Percentiles rank a stretch among this genome's conserved stretches.
Evolutionary conservation across 1,140 invertebrate genomes (phyloP).

Genomic region (Dermatophagoides farinae): DNA sequence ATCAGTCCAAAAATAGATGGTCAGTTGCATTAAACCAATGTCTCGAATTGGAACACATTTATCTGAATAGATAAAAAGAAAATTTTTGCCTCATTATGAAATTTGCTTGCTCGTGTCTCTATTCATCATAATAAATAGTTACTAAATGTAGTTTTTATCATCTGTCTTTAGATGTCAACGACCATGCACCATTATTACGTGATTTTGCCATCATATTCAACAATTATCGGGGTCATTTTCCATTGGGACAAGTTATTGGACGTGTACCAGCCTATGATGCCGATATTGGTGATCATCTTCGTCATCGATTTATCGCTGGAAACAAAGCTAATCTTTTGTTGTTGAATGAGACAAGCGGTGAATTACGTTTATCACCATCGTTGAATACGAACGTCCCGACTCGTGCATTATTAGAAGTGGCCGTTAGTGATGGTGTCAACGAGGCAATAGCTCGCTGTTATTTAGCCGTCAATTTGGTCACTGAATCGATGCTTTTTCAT

Average conservation of each 20-base stretch:
- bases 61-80: too few species aligned
- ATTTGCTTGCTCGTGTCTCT: not conserved
- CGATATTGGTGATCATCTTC: constrained; percentile 50
- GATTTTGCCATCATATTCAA: constrained; percentile 89
- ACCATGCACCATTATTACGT: constrained; percentile 64
- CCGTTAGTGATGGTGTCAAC: constrained; percentile 46
- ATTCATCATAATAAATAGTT: not conserved
- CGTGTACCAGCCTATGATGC: constrained; percentile 77
- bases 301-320: constrained; percentile 63
- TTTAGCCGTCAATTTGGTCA: constrained; percentile 65
- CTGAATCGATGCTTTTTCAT: constrained; percentile 81
- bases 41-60: too few species aligned
- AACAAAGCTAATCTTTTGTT: constrained; percentile 77
- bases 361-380: constrained; percentile 66
- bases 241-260: constrained; percentile 55
- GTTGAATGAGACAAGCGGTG: constrained; percentile 59
- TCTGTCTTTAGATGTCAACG: constrained; percentile 47
- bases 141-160: not conserved
- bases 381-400: constrained; percentile 89
- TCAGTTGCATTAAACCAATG: too few species aligned
- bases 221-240: constrained; percentile 84
- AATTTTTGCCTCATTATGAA: too few species aligned
- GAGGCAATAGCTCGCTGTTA: constrained; percentile 32
- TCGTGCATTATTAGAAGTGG: constrained; percentile 76
- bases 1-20: too few species aligned